Percentiles rank a stretch among this genome's conserved stretches.
These are phyloP conservation scores for Ursus arctos DNA, from an alignment of 2,113 vertebrate genomes.

Conservation along the genomic window DNA sequence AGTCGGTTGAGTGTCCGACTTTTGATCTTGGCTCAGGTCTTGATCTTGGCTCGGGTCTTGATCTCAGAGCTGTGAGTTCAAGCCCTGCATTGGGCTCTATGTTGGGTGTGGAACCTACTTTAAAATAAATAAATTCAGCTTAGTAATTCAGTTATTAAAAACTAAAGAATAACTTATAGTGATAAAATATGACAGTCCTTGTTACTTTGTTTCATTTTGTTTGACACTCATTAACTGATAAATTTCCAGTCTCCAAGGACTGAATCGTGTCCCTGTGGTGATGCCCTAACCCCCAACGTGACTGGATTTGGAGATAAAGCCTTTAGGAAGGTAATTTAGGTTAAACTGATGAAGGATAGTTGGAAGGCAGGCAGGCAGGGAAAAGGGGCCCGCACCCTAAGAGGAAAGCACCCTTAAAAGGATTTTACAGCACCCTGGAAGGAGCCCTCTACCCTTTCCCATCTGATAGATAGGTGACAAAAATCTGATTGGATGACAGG, in stretches of 20 bases:
- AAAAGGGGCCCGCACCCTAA: no score
- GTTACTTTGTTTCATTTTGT: neutral
- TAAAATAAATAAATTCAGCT: neutral
- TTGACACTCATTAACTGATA: neutral
- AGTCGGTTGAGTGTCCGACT: neutral
- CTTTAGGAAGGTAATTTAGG: neutral
- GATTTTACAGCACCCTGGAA: no score
- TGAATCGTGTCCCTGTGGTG: neutral
- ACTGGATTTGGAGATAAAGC: neutral
- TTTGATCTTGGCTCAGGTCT: neutral
- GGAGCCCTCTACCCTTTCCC: no score
- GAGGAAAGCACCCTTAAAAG: no score
- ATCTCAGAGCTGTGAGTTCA: neutral
- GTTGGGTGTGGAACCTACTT: no score
- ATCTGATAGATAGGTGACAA: no score
- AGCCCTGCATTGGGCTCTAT: no score
- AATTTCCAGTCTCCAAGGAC: neutral
- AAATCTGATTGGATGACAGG: no score
- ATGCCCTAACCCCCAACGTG: neutral
- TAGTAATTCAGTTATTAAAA: neutral
- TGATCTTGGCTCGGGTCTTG: neutral
- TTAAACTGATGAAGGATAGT: neutral
- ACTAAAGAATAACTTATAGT: neutral
- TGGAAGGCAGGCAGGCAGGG: no score
- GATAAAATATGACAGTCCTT: neutral